Evolutionary conservation across 2,797 vertebrate genomes (phyloP), one percentile per base, ranked within the genome.

Genomic region (Microctenopoma lineatum): DNA sequence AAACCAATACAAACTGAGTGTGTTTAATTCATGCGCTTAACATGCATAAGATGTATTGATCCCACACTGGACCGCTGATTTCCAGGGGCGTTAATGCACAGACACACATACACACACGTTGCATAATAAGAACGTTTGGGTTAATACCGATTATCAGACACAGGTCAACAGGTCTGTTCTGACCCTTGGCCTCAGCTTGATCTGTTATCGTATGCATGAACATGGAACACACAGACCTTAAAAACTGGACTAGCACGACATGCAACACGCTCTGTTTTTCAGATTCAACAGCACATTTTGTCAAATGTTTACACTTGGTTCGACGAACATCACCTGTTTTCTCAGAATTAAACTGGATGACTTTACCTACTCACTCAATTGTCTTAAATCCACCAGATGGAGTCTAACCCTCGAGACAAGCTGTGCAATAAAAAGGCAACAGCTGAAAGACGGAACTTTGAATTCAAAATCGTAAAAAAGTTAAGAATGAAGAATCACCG

Each of bases 141-240:
- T 16, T 54, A 60, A 6, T 25, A 90, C 79, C 81, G 85, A 86
- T 87, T 85, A 90, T 80, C 66, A 75, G 62, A 70, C 59, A 21
- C 7, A 39, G 71, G 80, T 81, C 78, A 83, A 86, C 70, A 41
- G 25, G 59, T 45, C 26, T 61, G 44, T 59, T 38, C 46, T 74
- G 77, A 86, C 87, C 81, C 66, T 61, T 87, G 76, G 90, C 77
- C 73, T n/a, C 36, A 26, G 29, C 15, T 41, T 6, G 12, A 11
- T 32, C 16, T 65, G 55, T 72, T 41, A 77, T 39, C 59, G 56
- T 61, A 41, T 47, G 15, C 48, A 72, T 64, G 62, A 59, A 58
- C 62, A 44, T 41, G 9, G 13, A 65, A 54, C 26, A 39, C 32
- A 10, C 11, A 38, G 42, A 67, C n/a, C 54, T 0, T 7, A 44